These are phyloP conservation scores for Acanthoscelides obtectus DNA, from an alignment of 2,888 invertebrate genomes.

Conservation along the genomic window DNA sequence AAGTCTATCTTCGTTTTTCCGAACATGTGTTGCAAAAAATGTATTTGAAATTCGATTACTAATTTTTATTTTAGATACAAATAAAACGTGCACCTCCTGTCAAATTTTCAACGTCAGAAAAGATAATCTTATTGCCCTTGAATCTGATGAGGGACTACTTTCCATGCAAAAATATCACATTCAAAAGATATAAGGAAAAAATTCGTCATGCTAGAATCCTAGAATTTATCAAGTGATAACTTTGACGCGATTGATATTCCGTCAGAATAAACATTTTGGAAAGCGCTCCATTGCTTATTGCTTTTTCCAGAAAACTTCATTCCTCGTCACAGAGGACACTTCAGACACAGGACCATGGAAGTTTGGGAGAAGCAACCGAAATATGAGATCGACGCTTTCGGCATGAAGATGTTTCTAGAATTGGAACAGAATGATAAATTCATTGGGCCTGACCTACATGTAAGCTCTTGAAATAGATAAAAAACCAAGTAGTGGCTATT, in stretches of 20 bases:
- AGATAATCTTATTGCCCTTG: too few species aligned
- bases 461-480: slow-evolving; percentile 25
- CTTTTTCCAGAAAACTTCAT: slow-evolving; percentile 36
- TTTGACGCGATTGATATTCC: not conserved
- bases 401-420: slow-evolving; percentile 51
- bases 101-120: too few species aligned
- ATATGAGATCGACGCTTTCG: slow-evolving; percentile 65
- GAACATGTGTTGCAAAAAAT: too few species aligned
- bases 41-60: too few species aligned
- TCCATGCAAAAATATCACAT: too few species aligned
- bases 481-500: too few species aligned
- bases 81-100: too few species aligned
- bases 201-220: not conserved
- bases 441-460: slow-evolving; percentile 52
- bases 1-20: too few species aligned
- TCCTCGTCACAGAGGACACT: slow-evolving; percentile 58
- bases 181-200: too few species aligned
- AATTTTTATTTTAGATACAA: too few species aligned
- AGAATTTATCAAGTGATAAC: not conserved
- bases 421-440: slow-evolving; percentile 53
- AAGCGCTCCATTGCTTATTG: not conserved
- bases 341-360: slow-evolving; percentile 56
- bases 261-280: too few species aligned
- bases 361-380: slow-evolving; percentile 72
- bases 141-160: too few species aligned